These are phyloP conservation scores for Rhorus exstirpatorius DNA, from an alignment of 2,888 invertebrate species.

Conservation along the genomic window DNA sequence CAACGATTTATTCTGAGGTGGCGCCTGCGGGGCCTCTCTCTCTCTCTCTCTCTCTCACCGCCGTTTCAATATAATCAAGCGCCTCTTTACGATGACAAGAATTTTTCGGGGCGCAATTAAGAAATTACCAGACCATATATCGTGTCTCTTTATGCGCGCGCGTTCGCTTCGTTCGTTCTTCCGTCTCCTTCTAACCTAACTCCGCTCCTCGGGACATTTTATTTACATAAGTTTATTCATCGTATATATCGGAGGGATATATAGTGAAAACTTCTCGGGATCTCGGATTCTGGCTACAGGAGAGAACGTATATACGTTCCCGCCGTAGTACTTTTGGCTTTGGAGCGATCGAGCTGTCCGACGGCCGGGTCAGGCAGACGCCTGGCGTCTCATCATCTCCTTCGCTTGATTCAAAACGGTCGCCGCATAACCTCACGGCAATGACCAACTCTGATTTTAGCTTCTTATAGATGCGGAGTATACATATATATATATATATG, in stretches of 20 bases:
- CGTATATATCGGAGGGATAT: slow-evolving; percentile 69
- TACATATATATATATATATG: neutral
- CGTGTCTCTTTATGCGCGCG: slow-evolving; percentile 82
- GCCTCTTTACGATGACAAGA: slow-evolving; percentile 85
- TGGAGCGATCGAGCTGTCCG: slow-evolving; percentile 72
- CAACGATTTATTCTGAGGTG: neutral
- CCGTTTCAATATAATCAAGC: slow-evolving; percentile 82
- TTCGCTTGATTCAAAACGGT: slow-evolving; percentile 32
- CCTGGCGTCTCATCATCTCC: slow-evolving; percentile 73
- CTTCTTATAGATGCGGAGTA: slow-evolving; percentile 14
- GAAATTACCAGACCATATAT: slow-evolving; percentile 85
- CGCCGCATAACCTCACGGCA: slow-evolving; percentile 31
- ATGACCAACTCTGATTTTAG: slow-evolving; percentile 61
- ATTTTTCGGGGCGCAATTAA: slow-evolving; percentile 84
- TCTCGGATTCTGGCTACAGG: slow-evolving; percentile 23
- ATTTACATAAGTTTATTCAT: slow-evolving; percentile 83
- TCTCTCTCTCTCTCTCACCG: too few species aligned
- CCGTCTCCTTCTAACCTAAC: slow-evolving; percentile 17
- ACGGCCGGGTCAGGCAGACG: slow-evolving; percentile 77
- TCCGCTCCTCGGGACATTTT: slow-evolving; percentile 76
- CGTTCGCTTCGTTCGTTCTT: slow-evolving; percentile 34
- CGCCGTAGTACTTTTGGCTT: slow-evolving; percentile 6
- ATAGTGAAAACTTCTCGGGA: slow-evolving; percentile 13
- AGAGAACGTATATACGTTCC: slow-evolving; percentile 10
- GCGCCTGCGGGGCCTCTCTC: slow-evolving; percentile 67